Conservation (phyloP, 2,888 invertebrate species). For the Phortica magna region DNA sequence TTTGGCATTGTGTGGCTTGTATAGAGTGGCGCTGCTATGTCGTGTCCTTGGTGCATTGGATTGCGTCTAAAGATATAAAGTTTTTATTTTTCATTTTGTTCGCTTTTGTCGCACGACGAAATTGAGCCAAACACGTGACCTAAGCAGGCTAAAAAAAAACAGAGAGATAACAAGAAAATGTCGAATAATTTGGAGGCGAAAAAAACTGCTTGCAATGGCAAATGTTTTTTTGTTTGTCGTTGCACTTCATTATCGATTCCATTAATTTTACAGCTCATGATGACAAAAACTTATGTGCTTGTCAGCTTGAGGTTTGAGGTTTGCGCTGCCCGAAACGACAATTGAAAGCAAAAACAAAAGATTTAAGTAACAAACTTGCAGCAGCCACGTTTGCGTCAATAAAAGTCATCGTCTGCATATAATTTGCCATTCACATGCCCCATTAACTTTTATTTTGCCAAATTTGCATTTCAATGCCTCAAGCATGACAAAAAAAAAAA, state of each 20-base stretch:
- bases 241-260: background rate
- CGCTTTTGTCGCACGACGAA: constrained; percentile 27
- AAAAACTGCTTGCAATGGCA: background rate
- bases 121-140: constrained; percentile 30
- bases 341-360: constrained; percentile 48
- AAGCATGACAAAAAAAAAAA: constrained; percentile 51
- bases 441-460: constrained; percentile 72
- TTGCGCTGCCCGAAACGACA: background rate
- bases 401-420: constrained; percentile 54
- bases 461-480: constrained; percentile 71
- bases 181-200: background rate
- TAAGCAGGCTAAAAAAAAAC: background rate
- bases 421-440: constrained; percentile 69
- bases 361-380: constrained; percentile 57
- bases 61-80: constrained; percentile 36
- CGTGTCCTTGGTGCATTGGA: constrained; percentile 50
- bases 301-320: background rate
- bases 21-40: background rate
- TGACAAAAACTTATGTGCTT: background rate
- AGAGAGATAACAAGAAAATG: background rate
- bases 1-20: constrained; percentile 54
- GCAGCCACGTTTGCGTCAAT: constrained; percentile 47
- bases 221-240: background rate
- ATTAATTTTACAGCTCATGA: background rate
- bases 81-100: constrained; percentile 35